Conservation (phyloP, 92 coral and sea anemone species). For the Chrysogorgia sp. region DNA sequence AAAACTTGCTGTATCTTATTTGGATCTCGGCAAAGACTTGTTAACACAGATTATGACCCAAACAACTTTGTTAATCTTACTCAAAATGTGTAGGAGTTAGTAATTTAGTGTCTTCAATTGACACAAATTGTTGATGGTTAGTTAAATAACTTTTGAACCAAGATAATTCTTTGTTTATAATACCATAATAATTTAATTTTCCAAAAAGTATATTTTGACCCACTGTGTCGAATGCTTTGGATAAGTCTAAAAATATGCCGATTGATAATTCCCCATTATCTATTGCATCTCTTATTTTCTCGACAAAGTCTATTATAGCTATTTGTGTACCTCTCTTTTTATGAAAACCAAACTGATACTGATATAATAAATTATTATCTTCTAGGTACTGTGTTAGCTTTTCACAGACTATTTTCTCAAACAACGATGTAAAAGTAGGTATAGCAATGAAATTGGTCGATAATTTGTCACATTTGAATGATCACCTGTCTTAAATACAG, state of each 20-base stretch:
- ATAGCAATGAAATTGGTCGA: constrained; percentile 13
- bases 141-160: too few relatives aligned
- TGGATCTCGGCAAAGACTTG: too few relatives aligned
- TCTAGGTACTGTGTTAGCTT: constrained; percentile 6
- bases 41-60: too few relatives aligned
- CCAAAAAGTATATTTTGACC: too few relatives aligned
- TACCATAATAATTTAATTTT: too few relatives aligned
- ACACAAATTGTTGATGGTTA: too few relatives aligned
- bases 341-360: constrained; percentile 25
- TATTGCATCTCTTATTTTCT: not conserved
- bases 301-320: constrained; percentile 22
- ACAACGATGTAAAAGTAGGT: not conserved
- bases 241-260: not conserved
- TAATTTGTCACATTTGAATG: not conserved
- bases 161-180: too few relatives aligned
- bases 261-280: not conserved
- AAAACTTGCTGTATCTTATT: too few relatives aligned
- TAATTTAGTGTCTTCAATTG: too few relatives aligned
- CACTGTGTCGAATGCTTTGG: not conserved
- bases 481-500: constrained; percentile 1
- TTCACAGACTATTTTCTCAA: not conserved
- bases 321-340: not conserved
- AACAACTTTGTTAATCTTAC: too few relatives aligned
- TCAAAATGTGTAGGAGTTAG: too few relatives aligned
- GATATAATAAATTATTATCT: constrained; percentile 14